Base-by-base conservation (phyloP, 2,113 vertebrate species). In the Charina bottae region DNA sequence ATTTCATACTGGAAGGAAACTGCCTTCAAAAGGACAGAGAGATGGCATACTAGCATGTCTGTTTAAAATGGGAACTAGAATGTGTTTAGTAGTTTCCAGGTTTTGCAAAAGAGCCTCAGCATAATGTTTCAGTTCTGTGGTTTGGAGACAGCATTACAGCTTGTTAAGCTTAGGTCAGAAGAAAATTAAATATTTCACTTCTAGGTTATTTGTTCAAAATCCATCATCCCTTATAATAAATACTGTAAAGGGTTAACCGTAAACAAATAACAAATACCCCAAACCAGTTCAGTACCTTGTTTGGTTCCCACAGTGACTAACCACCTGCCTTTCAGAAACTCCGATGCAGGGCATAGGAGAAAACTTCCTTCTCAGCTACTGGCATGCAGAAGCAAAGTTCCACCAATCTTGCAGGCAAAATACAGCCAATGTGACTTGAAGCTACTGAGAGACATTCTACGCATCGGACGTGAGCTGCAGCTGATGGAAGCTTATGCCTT, bases 41-140 rank as follows among this genome's bases (percentile, higher is more conserved):
- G n/a, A 56, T 3, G 21, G 90, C 9, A 72, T 0, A 88, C 23
- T 0, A 17, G 2, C 5, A 0, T n/a, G 93, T 92, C 33, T 68
- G 87, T 89, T 0, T 23, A 72, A 23, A 24, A 78, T 58, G 24
- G 93, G 28, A 49, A 91, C 0, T 0, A 87, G 6, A 84, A 92
- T 0, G 0, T 54, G 46, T 53, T 78, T n/a, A 26, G 9, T 37
- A 83, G 11, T 8, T 54, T 55, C 68, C 46, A 1, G 91, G 56
- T 58, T 90, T 92, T 54, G 89, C 23, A n/a, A 33, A 92, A 88
- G 10, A 92, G 10, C 11, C 11, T 78, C 58, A 53, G 8, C 1
- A 0, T 0, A 53, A 60, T 10, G 12, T 9, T n/a, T 85, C 2
- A 0, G 0, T 6, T 0, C 1, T 33, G 68, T 24, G 78, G 68